Base-by-base conservation (phyloP, 1,140 invertebrate genomes). In the Lordiphosa stackelbergi region DNA sequence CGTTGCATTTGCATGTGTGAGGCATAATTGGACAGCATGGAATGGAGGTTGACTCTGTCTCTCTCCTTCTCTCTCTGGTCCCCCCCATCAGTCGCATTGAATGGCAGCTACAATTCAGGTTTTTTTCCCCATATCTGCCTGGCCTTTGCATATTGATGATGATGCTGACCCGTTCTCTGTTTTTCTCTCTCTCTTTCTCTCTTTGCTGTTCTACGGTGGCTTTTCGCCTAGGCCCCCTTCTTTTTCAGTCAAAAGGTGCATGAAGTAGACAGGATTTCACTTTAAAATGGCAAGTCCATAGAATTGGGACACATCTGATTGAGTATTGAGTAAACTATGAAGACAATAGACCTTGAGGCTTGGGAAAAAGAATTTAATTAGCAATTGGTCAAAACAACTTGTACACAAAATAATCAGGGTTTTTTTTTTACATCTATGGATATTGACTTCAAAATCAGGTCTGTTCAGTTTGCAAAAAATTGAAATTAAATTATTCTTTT, bases 1-100 rank as follows among this genome's bases (percentile, higher is more conserved):
- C 71, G 72, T 75, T 81, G 75, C 75, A 83, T 81, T 77, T 81
- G 63, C 77, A 83, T 81, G 77, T 83, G 75, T 74, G 72, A 43
- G 77, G 63, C 77, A 79, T 79, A 79, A 81, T 81, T 79, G 75
- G 73, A 78, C 69, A 78, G 65, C 57, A 49, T 68, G 53, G 59
- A 48, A 58, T 45, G 43, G 48, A 45, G 56, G 16, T 28, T 53
- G 13, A 56, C 37, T 51, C 45, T 22, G 13, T 48, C 38, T 57
- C 43, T 11, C 43, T 31, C 43, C 19, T 19, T 46, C 43, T 34
- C 31, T 22, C 7, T 31, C 5, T 28, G 5, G 5, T 28, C 24
- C 7, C 28, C 28, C 28, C 28, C 28, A 31, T 31, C 55, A 53
- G 42, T 57, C 56, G 53, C 48, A 66, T 62, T 66, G 66, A 70